These are phyloP conservation scores for Dolichotis patagonum DNA, from an alignment of 2,113 vertebrate genomes.

Conservation along the genomic window DNA sequence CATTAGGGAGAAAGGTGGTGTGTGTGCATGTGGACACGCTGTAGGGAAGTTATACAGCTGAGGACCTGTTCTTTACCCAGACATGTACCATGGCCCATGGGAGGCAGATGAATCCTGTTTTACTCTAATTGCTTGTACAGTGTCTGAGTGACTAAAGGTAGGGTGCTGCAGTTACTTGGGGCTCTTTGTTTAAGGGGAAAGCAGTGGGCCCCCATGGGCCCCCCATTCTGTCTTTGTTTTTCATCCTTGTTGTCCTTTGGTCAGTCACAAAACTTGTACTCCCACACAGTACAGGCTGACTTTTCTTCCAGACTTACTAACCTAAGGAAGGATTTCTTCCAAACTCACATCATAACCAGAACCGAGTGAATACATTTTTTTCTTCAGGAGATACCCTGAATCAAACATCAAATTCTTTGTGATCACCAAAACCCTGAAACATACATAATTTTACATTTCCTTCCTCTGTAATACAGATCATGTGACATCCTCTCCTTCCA, in stretches of 20 bases:
- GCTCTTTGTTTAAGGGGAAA: background rate
- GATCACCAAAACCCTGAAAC: background rate
- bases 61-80: background rate
- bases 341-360: background rate
- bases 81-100: background rate
- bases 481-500: background rate
- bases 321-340: background rate
- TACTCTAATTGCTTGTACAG: background rate
- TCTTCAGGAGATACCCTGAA: slow-evolving; percentile 4
- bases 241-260: background rate
- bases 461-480: background rate
- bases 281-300: background rate
- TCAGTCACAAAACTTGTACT: background rate
- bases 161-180: background rate
- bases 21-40: background rate
- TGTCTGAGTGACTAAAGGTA: background rate
- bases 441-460: background rate
- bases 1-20: background rate
- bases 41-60: background rate
- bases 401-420: slow-evolving; percentile 24
- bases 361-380: background rate
- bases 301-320: background rate
- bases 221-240: too few species aligned
- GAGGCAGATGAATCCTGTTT: background rate
- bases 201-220: too few species aligned